Evolutionary conservation across 2,113 vertebrate genomes (phyloP).

Genomic region (Parotia lawesii): DNA sequence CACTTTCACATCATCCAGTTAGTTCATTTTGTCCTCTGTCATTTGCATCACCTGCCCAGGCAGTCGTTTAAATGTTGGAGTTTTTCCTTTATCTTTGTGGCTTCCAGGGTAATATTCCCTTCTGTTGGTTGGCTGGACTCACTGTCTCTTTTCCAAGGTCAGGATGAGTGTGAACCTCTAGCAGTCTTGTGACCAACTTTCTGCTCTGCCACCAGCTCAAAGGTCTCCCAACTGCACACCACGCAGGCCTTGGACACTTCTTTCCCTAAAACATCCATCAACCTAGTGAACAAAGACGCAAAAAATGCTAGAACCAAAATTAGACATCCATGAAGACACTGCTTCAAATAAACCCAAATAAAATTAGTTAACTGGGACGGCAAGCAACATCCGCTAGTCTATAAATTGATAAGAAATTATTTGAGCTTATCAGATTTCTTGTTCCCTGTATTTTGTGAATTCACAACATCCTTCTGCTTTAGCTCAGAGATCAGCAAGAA

Average conservation of each 20-base stretch:
- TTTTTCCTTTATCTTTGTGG: neutral
- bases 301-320: neutral
- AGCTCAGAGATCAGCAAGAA: neutral
- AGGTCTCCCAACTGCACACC: neutral
- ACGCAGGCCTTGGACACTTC: fast-evolving
- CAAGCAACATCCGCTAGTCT: neutral
- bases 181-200: fast-evolving
- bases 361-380: neutral
- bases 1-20: neutral
- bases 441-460: neutral
- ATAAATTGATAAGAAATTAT: neutral
- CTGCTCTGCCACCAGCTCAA: neutral
- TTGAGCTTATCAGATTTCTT: neutral
- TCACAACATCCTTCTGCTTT: neutral
- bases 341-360: neutral
- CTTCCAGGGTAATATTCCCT: neutral
- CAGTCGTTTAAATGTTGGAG: neutral
- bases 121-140: neutral
- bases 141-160: neutral
- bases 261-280: neutral
- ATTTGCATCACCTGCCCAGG: neutral
- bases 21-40: neutral
- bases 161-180: neutral
- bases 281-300: neutral
- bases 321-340: neutral